phyloP scores from a whole-genome alignment of 2,797 vertebrate genomes.

The Merluccius polli region DNA sequence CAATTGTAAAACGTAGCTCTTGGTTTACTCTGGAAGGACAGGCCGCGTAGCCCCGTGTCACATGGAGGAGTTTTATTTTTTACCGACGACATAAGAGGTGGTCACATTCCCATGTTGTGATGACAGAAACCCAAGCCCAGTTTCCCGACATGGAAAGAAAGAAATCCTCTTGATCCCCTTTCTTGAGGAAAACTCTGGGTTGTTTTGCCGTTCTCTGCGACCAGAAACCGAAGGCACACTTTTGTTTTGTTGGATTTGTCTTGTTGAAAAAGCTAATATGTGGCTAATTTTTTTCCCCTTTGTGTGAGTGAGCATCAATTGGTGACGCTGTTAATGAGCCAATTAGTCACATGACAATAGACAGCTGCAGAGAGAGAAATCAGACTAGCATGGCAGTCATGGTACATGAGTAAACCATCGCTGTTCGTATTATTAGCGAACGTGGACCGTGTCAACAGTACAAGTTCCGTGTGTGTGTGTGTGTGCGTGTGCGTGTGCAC shows the following conservation, averaged over 20 bases:
- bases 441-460: slow-evolving; percentile 27
- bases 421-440: slow-evolving; percentile 16
- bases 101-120: no score
- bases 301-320: neutral
- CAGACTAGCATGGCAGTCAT: slow-evolving; percentile 15
- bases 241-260: slow-evolving; percentile 2
- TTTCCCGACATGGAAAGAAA: neutral
- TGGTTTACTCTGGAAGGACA: neutral
- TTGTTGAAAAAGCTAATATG: neutral
- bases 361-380: neutral
- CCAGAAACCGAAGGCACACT: neutral
- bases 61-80: neutral
- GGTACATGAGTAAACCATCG: slow-evolving; percentile 35
- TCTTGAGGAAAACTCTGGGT: neutral
- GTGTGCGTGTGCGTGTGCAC: neutral
- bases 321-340: neutral
- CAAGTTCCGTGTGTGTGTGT: slow-evolving; percentile 8
- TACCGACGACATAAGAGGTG: neutral
- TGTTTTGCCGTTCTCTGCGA: neutral
- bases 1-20: neutral
- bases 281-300: neutral
- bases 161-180: neutral
- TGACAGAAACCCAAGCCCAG: no score
- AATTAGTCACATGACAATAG: neutral
- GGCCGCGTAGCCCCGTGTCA: neutral